A percentile compares a stretch with the other conserved stretches of the same genome.
Evolutionary conservation across 1,140 invertebrate species (phyloP).

Genomic region (Oncopodura yosiiana): DNA sequence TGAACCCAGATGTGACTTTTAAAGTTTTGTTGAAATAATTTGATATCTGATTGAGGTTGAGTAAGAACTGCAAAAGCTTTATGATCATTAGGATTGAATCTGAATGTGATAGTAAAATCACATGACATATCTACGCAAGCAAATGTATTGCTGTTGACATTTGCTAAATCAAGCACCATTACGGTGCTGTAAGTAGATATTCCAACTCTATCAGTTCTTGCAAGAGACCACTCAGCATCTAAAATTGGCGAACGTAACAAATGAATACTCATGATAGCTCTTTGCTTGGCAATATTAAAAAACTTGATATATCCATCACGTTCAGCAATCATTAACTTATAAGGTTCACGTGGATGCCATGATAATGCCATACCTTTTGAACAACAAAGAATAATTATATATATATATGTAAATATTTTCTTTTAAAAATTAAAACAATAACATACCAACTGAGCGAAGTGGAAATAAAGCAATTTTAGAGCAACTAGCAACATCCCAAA

Average conservation of each 20-base stretch:
- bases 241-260: slow-evolving; percentile 1
- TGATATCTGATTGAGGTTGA: slow-evolving; percentile 8
- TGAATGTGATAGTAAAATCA: not conserved
- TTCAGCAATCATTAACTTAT: slow-evolving; percentile 23
- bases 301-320: slow-evolving; percentile 15
- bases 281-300: slow-evolving; percentile 22
- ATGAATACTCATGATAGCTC: slow-evolving; percentile 10
- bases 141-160: not conserved
- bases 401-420: not conserved
- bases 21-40: slow-evolving; percentile 17
- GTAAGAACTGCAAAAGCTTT: slow-evolving; percentile 11
- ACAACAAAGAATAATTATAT: not conserved
- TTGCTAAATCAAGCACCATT: slow-evolving; percentile 9
- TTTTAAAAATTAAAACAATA: not conserved
- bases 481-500: not conserved
- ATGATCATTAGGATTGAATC: slow-evolving; percentile 9
- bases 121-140: not conserved
- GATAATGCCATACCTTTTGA: slow-evolving; percentile 9
- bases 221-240: slow-evolving; percentile 14
- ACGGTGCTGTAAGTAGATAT: not conserved
- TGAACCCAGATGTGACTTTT: slow-evolving; percentile 7
- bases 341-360: slow-evolving; percentile 20
- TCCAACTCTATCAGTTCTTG: slow-evolving; percentile 6
- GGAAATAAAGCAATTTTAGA: not conserved
- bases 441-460: not conserved